Evolutionary conservation across 1,140 invertebrate species (phyloP), one percentile per base, ranked within the genome.

Genomic region (Tribolium madens): DNA sequence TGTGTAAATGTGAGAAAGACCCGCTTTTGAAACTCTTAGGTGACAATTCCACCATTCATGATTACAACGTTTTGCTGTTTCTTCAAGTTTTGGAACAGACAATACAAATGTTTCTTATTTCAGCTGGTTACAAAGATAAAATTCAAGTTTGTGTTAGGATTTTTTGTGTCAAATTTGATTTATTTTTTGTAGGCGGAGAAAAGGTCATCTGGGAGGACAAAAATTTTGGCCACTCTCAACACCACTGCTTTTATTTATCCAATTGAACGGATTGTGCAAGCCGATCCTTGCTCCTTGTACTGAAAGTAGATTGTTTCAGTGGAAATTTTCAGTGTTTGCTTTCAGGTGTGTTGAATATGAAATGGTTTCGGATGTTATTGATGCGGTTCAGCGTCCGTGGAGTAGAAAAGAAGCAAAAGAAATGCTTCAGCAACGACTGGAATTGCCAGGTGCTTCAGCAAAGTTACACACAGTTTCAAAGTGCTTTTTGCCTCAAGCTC

Each of bases 51-150:
- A 87, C 88, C 10, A 89, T 94, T 13, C 93, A 91, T 3, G 87
- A 87, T 50, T 89, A 91, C 77, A 95, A 94, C 84, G 92, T 92
- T 0, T 90, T 92, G 80, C 86, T 94, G 0, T 93, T 92, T 81
- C 87, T 94, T 76, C 91, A 92, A 75, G 90, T 93, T 2, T 89
- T 95, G 46, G 92, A 94, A 76, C 90, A 91, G 47, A 79, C 71
- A 42, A 79, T 85, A 7, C 79, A 80, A 21, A 86, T 90, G 2
- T 88, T 90, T 81, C 87, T 91, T 2, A 87, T 87, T 69, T 88
- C 87, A 18, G 87, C 90, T 5, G 87, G 89, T 70, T 89, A 79
- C 36, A 83, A 81, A 73, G 83, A 85, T 57, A 76, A 18, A 36
- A 33, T 36, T 71, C 46, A 2, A 52, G 68, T 47, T 9, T 13